Percentiles rank a stretch among this genome's conserved stretches.
Conservation (phyloP, 2,888 invertebrate species). For the Chrysotoxum bicinctum region DNA sequence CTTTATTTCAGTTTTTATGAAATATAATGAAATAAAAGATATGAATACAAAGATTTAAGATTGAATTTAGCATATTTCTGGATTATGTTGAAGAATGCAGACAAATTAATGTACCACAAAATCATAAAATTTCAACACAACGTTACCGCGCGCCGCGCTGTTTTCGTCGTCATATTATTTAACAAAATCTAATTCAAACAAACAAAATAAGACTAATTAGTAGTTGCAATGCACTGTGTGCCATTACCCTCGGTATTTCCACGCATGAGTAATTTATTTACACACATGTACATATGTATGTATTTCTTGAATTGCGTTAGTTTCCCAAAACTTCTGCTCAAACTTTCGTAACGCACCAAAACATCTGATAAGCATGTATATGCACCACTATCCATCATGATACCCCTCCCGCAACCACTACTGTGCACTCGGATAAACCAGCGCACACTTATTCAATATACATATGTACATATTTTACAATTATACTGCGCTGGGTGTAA, state of each 20-base stretch:
- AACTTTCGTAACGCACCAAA: not conserved
- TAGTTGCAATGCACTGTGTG: constrained; percentile 8
- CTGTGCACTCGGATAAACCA: not conserved
- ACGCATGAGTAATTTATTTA: constrained; percentile 57
- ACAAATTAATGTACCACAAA: no score
- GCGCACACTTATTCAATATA: not conserved
- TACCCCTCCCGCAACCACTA: not conserved
- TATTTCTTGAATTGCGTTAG: constrained; percentile 5
- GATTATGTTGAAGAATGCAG: no score
- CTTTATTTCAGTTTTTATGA: no score
- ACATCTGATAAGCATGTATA: not conserved
- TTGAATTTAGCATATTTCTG: no score
- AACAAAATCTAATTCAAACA: constrained; percentile 1
- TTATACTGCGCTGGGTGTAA: constrained; percentile 49
- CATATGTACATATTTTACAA: not conserved
- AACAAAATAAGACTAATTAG: constrained; percentile 14
- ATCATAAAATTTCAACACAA: not conserved
- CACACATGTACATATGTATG: constrained; percentile 1
- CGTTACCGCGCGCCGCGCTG: no score
- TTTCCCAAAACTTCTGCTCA: constrained; percentile 1
- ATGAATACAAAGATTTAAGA: no score
- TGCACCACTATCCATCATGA: not conserved
- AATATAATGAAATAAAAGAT: no score
- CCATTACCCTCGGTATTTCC: constrained; percentile 34
- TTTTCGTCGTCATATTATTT: not conserved